phyloP scores from a whole-genome alignment of 2,888 invertebrate species.

The Nomada ferruginata region DNA sequence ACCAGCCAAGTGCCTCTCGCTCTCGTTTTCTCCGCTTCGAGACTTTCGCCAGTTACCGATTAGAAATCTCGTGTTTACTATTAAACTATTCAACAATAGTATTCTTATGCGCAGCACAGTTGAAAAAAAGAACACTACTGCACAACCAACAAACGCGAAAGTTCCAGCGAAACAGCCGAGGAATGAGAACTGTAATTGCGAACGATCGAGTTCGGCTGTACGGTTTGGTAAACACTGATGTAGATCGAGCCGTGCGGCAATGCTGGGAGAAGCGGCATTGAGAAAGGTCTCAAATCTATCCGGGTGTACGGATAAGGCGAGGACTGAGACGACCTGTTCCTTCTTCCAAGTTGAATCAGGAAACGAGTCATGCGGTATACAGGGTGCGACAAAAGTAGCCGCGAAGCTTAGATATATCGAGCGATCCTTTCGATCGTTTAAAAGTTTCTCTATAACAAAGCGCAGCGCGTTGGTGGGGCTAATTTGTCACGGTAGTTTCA shows the following conservation, averaged over 20 bases:
- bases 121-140: not conserved
- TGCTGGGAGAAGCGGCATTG: slow-evolving; percentile 65
- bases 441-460: not conserved
- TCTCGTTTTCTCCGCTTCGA: slow-evolving; percentile 56
- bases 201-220: not conserved
- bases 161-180: not conserved
- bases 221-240: not conserved
- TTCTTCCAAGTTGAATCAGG: slow-evolving; percentile 62
- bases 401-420: not conserved
- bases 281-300: slow-evolving; percentile 76
- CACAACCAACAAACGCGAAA: not conserved
- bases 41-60: slow-evolving; percentile 71
- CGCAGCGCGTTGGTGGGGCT: not conserved
- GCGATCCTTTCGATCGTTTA: not conserved
- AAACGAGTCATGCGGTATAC: slow-evolving; percentile 58
- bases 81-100: slow-evolving; percentile 30
- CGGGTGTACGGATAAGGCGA: slow-evolving; percentile 72
- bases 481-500: slow-evolving; percentile 51
- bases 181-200: too few species aligned
- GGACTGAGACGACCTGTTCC: slow-evolving; percentile 66
- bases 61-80: slow-evolving; percentile 66
- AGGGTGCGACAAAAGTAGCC: not conserved
- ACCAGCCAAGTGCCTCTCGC: slow-evolving; percentile 41
- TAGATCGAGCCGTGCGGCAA: not conserved
- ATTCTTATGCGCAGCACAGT: not conserved